Evolutionary conservation across 2,113 vertebrate species (phyloP), one percentile per base, ranked within the genome.

Genomic region (Turdus rufiventris): DNA sequence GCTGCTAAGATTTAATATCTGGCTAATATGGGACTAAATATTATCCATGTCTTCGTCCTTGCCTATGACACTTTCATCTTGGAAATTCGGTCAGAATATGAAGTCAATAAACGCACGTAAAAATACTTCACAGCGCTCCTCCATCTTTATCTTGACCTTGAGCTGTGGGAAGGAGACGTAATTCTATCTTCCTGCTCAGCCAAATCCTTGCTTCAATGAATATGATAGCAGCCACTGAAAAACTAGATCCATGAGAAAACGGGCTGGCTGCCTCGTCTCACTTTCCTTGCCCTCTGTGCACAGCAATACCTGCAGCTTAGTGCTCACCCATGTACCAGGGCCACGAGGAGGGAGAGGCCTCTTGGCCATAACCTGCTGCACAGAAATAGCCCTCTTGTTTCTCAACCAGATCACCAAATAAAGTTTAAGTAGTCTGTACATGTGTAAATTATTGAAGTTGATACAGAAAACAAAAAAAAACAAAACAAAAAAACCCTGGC

Each of bases 131-230:
- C 72, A 63, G 68, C 4, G 9, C 74, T 91, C 93, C 90, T 93
- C 87, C 89, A 91, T 96, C 93, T 91, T 94, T 71, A 56, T 66
- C 66, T 70, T 97, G 94, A 94, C 93, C 95, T 97, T 93, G 94
- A 95, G 95, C 91, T 96, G 94, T 87, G 82, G 72, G 85, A 91
- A 93, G 85, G 88, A 95, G 88, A 83, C 0, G 94, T 97, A 96
- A 97, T 71, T 96, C 94, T 94, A 95, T 77, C 93, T 88, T 83
- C 72, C 90, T 91, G 79, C 76, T 93, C 91, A 86, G 93, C 53
- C 91, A 96, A 97, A 96, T 96, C 95, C 96, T 97, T 96, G 92
- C 93, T 95, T 91, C 94, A 93, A 93, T 93, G 94, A 96, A 96
- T 92, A 63, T 77, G 95, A 96, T 96, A 96, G 93, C 93, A 93